A percentile compares a stretch with the other conserved stretches of the same genome.
phyloP scores from a whole-genome alignment of 1,140 invertebrate species.

The Halictus rubicundus region DNA sequence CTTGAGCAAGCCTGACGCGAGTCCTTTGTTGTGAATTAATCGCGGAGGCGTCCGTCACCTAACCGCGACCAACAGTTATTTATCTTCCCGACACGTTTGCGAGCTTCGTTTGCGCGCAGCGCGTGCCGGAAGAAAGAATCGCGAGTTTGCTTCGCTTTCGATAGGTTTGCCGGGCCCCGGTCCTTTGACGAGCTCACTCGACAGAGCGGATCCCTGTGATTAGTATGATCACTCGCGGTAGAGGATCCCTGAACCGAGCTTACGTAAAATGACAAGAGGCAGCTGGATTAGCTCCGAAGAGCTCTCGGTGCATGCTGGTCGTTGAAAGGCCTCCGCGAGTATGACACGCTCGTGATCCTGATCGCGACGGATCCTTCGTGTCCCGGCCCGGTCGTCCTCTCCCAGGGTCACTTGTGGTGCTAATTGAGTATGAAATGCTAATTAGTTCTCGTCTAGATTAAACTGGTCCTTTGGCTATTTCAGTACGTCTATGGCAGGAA shows the following conservation, averaged over 20 bases:
- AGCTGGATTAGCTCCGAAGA: background rate
- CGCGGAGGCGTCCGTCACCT: conserved; percentile 3
- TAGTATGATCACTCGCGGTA: background rate
- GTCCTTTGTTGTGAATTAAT: conserved; percentile 13
- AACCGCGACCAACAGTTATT: background rate
- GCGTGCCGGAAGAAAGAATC: conserved; percentile 8
- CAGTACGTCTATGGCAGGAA: no score
- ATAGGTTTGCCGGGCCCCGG: no score
- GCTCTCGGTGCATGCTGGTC: background rate
- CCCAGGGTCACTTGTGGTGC: no score
- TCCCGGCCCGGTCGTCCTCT: no score
- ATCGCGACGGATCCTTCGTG: background rate
- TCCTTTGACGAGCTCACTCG: background rate
- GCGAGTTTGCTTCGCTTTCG: background rate
- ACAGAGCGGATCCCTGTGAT: background rate
- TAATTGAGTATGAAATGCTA: no score
- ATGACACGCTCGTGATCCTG: background rate
- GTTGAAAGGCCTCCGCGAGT: background rate
- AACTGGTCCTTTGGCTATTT: no score
- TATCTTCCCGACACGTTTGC: conserved; percentile 16
- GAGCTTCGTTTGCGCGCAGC: conserved; percentile 17
- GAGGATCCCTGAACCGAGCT: background rate
- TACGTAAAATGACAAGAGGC: conserved; percentile 3
- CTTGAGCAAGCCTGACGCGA: no score
- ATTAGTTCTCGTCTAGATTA: no score